A percentile compares a stretch with the other conserved stretches of the same genome.
These are phyloP conservation scores for Drosophila chauvacae DNA, from an alignment of 1,140 invertebrate species.

Conservation along the genomic window DNA sequence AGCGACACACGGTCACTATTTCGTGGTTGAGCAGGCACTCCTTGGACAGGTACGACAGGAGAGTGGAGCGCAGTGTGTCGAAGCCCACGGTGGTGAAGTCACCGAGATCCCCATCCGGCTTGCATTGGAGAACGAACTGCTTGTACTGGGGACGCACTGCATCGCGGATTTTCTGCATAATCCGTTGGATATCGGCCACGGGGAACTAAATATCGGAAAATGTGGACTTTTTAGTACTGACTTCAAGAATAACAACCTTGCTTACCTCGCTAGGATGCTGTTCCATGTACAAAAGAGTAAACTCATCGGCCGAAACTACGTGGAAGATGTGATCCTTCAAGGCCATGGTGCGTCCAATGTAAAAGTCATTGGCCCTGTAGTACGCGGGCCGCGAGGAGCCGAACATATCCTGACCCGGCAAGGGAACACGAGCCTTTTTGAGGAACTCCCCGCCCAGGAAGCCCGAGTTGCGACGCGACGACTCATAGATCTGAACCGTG, in stretches of 20 bases:
- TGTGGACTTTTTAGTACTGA: no score
- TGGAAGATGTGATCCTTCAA: conserved; percentile 92
- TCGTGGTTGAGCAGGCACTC: conserved; percentile 91
- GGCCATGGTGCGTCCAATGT: conserved; percentile 90
- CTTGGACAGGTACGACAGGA: conserved; percentile 86
- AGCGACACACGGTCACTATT: conserved; percentile 89
- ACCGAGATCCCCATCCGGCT: conserved; percentile 84
- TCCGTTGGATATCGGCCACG: conserved; percentile 88
- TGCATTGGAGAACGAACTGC: conserved; percentile 89
- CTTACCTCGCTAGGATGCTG: conserved; percentile 89
- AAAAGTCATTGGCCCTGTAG: conserved; percentile 92
- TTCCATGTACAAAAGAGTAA: conserved; percentile 95
- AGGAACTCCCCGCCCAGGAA: conserved; percentile 89
- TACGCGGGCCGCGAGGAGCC: conserved; percentile 89
- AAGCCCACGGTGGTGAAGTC: conserved; percentile 76
- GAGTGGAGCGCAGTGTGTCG: conserved; percentile 86
- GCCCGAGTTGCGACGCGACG: conserved; percentile 90
- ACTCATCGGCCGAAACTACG: conserved; percentile 93
- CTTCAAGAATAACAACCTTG: background rate
- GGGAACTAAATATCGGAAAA: conserved; percentile 87
- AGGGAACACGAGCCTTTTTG: conserved; percentile 88
- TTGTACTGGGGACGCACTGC: conserved; percentile 88
- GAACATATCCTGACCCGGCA: conserved; percentile 90
- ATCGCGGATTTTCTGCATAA: conserved; percentile 89
- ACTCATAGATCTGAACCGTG: conserved; percentile 92